Conservation (phyloP, 1,140 invertebrate species). For the Ceratina calcarata region DNA sequence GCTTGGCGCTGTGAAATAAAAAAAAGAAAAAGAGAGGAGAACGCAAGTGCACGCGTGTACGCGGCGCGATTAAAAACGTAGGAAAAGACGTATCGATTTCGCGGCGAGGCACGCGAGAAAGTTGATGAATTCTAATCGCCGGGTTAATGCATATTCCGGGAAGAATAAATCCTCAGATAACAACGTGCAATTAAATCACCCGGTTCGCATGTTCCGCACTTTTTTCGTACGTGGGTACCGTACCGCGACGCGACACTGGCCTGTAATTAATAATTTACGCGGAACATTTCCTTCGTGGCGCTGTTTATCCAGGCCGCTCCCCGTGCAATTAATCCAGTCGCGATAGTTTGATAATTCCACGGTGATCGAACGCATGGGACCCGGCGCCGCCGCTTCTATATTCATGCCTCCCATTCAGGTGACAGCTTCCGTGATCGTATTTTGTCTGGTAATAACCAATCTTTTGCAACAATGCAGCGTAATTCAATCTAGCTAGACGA, state of each 20-base stretch:
- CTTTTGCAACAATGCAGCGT: neutral
- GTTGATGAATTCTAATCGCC: slow-evolving; percentile 55
- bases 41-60: neutral
- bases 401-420: slow-evolving; percentile 7
- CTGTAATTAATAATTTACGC: slow-evolving; percentile 57
- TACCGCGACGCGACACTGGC: slow-evolving; percentile 7
- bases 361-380: slow-evolving; percentile 14
- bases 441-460: slow-evolving; percentile 11
- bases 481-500: no score
- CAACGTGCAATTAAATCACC: slow-evolving; percentile 63
- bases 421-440: neutral
- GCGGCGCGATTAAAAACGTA: no score
- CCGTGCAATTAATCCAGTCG: slow-evolving; percentile 28
- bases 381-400: slow-evolving; percentile 8
- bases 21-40: neutral
- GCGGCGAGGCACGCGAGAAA: slow-evolving; percentile 37
- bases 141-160: slow-evolving; percentile 51
- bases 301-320: slow-evolving; percentile 24
- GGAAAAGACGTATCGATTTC: slow-evolving; percentile 10
- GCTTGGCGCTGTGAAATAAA: neutral
- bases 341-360: slow-evolving; percentile 38
- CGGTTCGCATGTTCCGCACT: slow-evolving; percentile 27
- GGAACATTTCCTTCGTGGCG: slow-evolving; percentile 17
- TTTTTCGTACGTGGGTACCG: neutral
- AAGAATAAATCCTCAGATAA: slow-evolving; percentile 47